Evolutionary conservation across 2,888 invertebrate species (phyloP).

Genomic region (Eristalinus sepulchralis): DNA sequence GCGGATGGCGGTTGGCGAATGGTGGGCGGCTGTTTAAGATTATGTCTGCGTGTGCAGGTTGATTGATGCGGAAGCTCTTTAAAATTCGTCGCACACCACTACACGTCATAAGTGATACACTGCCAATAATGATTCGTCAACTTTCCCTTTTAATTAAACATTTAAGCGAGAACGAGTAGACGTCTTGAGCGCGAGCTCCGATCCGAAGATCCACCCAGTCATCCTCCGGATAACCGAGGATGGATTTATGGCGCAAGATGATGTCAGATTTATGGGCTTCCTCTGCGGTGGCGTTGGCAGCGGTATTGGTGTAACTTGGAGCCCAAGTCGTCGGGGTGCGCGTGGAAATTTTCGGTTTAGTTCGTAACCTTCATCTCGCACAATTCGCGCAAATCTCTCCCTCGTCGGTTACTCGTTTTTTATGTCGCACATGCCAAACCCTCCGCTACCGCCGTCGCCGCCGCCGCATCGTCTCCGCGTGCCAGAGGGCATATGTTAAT

Average conservation of each 20-base stretch:
- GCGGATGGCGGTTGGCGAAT: background rate
- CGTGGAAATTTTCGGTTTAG: constrained; percentile 39
- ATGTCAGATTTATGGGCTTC: constrained; percentile 56
- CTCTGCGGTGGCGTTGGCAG: constrained; percentile 9
- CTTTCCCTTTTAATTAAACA: constrained; percentile 66
- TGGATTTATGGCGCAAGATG: constrained; percentile 54
- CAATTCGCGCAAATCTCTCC: constrained; percentile 25
- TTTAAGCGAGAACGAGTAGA: constrained; percentile 1
- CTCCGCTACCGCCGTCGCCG: background rate
- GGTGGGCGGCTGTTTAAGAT: constrained; percentile 33
- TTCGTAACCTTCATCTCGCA: constrained; percentile 32
- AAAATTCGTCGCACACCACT: constrained; percentile 47
- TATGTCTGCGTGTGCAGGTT: constrained; percentile 45
- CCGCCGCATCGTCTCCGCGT: background rate
- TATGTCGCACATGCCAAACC: constrained; percentile 36
- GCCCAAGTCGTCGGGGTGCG: background rate
- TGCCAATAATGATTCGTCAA: constrained; percentile 62
- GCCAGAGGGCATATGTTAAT: constrained; percentile 62
- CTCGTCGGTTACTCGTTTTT: constrained; percentile 21
- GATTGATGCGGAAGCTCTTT: constrained; percentile 61
- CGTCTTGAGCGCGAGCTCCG: background rate
- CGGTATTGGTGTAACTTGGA: background rate
- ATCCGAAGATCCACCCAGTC: background rate
- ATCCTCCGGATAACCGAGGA: constrained; percentile 40
- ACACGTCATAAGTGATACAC: constrained; percentile 41